Evolutionary conservation across 2,888 invertebrate species (phyloP).

Genomic region (Litoditis marina): DNA sequence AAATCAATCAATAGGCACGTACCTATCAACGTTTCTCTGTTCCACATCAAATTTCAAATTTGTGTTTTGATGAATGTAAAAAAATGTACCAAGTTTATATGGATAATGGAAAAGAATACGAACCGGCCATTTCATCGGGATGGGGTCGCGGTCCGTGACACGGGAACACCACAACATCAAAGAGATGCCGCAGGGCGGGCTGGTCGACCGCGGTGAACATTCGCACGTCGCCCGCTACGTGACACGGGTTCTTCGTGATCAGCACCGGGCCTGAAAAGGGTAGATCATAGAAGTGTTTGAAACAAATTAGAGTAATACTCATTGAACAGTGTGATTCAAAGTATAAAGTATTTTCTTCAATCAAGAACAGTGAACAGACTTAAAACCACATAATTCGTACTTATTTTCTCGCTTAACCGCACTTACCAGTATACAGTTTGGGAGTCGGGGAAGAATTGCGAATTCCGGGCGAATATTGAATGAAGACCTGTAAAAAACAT

Average conservation of each 20-base stretch:
- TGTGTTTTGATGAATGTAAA: too few relatives aligned
- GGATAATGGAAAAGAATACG: not conserved
- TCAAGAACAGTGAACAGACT: not conserved
- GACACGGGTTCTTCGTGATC: slow-evolving; percentile 64
- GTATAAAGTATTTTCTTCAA: too few relatives aligned
- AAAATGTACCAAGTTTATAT: too few relatives aligned
- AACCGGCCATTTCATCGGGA: slow-evolving; percentile 63
- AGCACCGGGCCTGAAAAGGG: slow-evolving; percentile 48
- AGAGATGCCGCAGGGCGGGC: slow-evolving; percentile 47
- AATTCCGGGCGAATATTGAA: slow-evolving; percentile 47
- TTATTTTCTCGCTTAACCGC: too few relatives aligned
- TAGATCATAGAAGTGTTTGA: too few relatives aligned
- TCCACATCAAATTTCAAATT: too few relatives aligned
- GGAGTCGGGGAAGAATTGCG: slow-evolving; percentile 28
- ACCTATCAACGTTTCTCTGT: too few relatives aligned
- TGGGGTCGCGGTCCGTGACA: slow-evolving; percentile 62
- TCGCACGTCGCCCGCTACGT: slow-evolving; percentile 63
- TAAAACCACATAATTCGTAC: not conserved
- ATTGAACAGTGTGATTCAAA: too few relatives aligned
- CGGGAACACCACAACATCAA: slow-evolving; percentile 64
- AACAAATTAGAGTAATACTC: too few relatives aligned
- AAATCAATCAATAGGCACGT: too few relatives aligned
- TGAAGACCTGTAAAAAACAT: too few relatives aligned
- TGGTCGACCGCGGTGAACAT: slow-evolving; percentile 52
- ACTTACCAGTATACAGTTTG: slow-evolving; percentile 21